Conservation (phyloP, 2,113 vertebrate genomes). For the Uria aalge region DNA sequence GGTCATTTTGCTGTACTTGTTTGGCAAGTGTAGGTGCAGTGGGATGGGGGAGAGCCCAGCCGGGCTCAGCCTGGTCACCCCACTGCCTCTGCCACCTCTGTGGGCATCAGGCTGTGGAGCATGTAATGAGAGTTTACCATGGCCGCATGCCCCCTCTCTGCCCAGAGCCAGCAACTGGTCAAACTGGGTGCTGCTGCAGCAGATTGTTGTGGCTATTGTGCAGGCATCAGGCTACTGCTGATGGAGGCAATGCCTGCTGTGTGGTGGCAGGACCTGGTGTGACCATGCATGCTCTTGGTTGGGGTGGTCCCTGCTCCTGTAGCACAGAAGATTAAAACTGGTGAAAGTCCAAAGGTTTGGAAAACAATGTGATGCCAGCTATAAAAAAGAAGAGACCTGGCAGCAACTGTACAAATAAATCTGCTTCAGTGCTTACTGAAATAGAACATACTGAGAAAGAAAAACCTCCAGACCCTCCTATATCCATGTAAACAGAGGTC, state of each 20-base stretch:
- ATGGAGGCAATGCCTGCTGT: neutral
- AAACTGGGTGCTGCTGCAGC: neutral
- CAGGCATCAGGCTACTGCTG: neutral
- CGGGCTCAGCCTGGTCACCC: neutral
- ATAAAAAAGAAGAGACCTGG: neutral
- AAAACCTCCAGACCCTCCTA: neutral
- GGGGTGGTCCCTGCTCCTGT: neutral
- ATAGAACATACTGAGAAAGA: neutral
- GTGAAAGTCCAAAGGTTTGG: neutral
- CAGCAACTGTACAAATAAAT: neutral
- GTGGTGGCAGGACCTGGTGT: neutral
- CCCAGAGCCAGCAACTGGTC: neutral
- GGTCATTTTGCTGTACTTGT: neutral
- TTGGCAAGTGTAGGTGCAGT: neutral
- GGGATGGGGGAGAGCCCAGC: neutral
- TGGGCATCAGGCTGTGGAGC: neutral
- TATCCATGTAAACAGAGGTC: neutral
- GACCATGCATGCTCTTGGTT: fast-evolving
- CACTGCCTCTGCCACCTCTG: neutral
- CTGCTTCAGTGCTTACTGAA: neutral
- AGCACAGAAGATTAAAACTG: neutral
- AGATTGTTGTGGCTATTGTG: neutral
- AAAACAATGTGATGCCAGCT: neutral
- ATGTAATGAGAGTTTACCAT: fast-evolving
- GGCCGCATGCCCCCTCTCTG: neutral